Base-by-base conservation (phyloP, 2,113 vertebrate genomes). In the Acanthochromis polyacanthus region DNA sequence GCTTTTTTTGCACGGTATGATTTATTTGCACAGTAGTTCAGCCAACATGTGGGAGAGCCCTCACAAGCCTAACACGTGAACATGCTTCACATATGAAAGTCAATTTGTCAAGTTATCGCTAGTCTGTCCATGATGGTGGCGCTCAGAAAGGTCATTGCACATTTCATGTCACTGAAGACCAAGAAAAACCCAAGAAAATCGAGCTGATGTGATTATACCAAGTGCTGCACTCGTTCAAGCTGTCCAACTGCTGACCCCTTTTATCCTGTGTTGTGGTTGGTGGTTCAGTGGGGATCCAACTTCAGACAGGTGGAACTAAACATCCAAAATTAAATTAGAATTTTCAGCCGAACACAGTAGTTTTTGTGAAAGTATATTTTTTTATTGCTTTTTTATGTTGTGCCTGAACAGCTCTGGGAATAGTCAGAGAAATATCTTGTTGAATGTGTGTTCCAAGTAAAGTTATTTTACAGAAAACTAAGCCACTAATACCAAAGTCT, bases 181-280 rank as follows among this genome's bases (percentile, higher is more conserved):
- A 48, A 68, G 50, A 71, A 48, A 58, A 28, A 11, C 45, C 43
- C 30, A 25, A 32, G 28, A 10, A 71, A 74, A 62, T 67, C 36
- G 50, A 67, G 64, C n/a, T 78, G 55, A 78, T 38, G 55, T 53
- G 40, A 62, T 79, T 65, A 56, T 66, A 8, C 4, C 36, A 43
- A 77, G 40, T 80, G 56, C 28, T 43, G n/a, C 38, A 20, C 17
- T 22, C 36, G 38, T 66, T 56, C 62, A 68, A 8, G 40, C 71
- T 65, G 75, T 74, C 69, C 12, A 2, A 30, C 40, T 63, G 32
- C 51, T 85, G 70, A 78, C 58, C 61, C 43, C 43, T 20, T 56
- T 72, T 57, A 72, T 52, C 67, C 53, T n/a, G n/a, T 58, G 50
- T 46, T 81, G 46, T 17, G n/a, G 40, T 25, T 61, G 10, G 62